A percentile compares a stretch with the other conserved stretches of the same genome.
phyloP scores from a whole-genome alignment of 2,113 vertebrate genomes.

The Ellobius talpinus region DNA sequence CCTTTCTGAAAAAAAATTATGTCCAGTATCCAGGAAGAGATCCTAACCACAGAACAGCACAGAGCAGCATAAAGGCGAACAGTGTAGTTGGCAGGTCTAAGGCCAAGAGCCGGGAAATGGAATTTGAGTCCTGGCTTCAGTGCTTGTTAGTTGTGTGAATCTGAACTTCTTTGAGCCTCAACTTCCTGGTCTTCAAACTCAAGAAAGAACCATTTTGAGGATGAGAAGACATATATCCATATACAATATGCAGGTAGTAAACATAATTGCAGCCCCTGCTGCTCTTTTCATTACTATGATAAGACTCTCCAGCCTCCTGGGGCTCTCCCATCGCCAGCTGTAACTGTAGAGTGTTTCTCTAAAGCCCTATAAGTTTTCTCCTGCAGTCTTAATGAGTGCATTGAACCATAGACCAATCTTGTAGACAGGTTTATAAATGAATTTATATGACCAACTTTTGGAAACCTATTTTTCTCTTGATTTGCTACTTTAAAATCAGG shows the following conservation, averaged over 20 bases:
- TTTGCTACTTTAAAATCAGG: constrained; percentile 58
- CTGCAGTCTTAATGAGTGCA: neutral
- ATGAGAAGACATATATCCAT: constrained; percentile 18
- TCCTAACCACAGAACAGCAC: neutral
- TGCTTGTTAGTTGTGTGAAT: neutral
- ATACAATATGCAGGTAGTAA: neutral
- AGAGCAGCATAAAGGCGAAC: neutral
- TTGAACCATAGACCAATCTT: neutral
- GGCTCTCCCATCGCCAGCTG: neutral
- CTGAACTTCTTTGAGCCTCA: neutral
- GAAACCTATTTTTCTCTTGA: constrained; percentile 47
- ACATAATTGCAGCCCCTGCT: neutral
- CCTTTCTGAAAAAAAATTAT: constrained; percentile 26
- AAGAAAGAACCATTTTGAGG: constrained; percentile 17
- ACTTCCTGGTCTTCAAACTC: constrained; percentile 30
- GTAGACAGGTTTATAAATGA: neutral
- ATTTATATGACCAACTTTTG: constrained; percentile 29
- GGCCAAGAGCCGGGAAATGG: neutral
- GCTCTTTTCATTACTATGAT: neutral
- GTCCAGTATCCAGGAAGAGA: neutral
- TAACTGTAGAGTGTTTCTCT: neutral
- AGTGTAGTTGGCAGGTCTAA: neutral
- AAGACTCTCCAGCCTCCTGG: neutral
- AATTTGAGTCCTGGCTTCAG: neutral
- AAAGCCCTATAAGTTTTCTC: neutral